A percentile compares a stretch with the other conserved stretches of the same genome.
phyloP scores from a whole-genome alignment of 2,888 invertebrate species.

The Macrophya alboannulata region DNA sequence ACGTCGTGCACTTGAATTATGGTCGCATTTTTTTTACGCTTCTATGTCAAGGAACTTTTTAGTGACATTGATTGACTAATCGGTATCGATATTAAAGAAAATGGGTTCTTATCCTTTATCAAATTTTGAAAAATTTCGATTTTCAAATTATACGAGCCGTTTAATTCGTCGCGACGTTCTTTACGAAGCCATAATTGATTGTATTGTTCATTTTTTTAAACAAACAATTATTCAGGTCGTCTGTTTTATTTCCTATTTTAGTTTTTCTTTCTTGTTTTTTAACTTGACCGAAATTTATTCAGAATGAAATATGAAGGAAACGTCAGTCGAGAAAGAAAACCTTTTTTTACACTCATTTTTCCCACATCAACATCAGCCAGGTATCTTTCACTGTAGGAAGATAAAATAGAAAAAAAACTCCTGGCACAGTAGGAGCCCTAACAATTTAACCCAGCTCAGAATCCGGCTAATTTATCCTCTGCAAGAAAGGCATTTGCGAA shows the following conservation, averaged over 20 bases:
- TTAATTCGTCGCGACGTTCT: background rate
- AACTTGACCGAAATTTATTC: background rate
- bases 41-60: background rate
- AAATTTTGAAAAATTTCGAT: background rate
- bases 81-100: background rate
- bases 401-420: background rate
- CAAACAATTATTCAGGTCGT: too few relatives aligned
- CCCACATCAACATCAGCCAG: background rate
- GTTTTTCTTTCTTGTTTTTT: background rate
- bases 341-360: background rate
- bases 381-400: background rate
- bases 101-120: background rate
- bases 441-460: background rate
- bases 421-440: background rate
- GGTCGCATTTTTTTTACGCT: background rate
- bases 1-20: background rate
- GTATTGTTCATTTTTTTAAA: too few relatives aligned
- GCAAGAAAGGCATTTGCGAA: constrained; percentile 2
- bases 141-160: background rate
- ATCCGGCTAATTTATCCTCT: background rate
- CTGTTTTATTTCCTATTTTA: too few relatives aligned
- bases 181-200: too few relatives aligned
- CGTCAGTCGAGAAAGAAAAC: too few relatives aligned
- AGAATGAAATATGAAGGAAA: background rate
- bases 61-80: constrained; percentile 25